Base-by-base conservation (phyloP, 2,797 vertebrate species). In the Poeciliopsis presidionis region DNA sequence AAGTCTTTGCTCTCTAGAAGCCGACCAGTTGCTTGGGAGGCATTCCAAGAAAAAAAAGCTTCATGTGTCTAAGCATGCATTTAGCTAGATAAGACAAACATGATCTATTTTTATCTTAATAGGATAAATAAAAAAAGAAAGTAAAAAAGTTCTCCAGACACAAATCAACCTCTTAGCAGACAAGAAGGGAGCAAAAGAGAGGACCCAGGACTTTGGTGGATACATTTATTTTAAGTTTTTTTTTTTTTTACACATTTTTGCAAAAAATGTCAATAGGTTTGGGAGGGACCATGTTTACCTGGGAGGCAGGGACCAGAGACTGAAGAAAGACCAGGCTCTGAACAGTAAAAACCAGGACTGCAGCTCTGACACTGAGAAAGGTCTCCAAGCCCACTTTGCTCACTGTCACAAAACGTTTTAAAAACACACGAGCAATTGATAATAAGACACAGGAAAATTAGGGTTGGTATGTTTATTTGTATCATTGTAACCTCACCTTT, bases 311-410 rank as follows among this genome's bases (percentile, higher is more conserved):
- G 89, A 33, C 95, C 96, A 20, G 94, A 95, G 25, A 95, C 93
- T 8, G 85, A 74, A 33, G 87, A 91, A 53, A 95, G 92, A 51
- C 95, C 95, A 0, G 87, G 80, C 77, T 94, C 89, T 84, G 95
- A 93, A 72, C 96, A 96, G 90, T 94, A 95, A 88, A 90, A 96
- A 11, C 96, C 96, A 28, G 94, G 90, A 39, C 70, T 88, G 84
- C 96, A 96, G 79, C 78, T 88, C 9, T 74, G 92, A 88, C 96
- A 96, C 87, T 95, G 93, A 45, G 88, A 90, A 61, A 81, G 67
- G 1, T 91, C 91, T 74, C 87, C 78, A 55, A 96, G 92, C 18
- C 95, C 91, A 2, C 7, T 78, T 67, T 91, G 89, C 65, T 91
- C 88, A 85, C 96, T 96, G 90, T 61, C 75, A 86, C 70, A 72